A percentile compares a stretch with the other conserved stretches of the same genome.
These are phyloP conservation scores for Lucilia sericata DNA, from an alignment of 1,140 invertebrate genomes.

Conservation along the genomic window DNA sequence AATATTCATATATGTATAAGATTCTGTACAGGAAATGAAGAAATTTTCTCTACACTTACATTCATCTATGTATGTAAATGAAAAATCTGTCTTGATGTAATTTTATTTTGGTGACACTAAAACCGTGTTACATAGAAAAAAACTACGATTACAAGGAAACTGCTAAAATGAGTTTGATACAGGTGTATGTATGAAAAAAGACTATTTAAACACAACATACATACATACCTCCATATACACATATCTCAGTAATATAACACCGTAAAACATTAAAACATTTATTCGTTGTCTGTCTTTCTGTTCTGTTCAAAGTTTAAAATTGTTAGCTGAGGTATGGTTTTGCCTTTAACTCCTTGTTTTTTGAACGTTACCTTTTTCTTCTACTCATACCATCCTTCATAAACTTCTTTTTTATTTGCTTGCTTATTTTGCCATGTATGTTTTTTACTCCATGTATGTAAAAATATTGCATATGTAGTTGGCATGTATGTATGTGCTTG, in stretches of 20 bases:
- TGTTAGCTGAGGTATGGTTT: background rate
- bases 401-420: background rate
- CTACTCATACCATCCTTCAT: background rate
- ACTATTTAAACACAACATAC: background rate
- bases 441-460: background rate
- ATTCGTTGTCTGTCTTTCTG: background rate
- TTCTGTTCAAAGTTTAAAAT: background rate
- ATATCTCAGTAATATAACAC: background rate
- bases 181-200: background rate
- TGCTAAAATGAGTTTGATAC: background rate
- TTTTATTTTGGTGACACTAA: constrained; percentile 9
- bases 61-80: background rate
- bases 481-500: background rate
- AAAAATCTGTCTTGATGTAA: background rate
- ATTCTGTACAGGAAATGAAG: background rate
- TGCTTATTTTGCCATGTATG: no score
- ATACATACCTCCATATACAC: background rate
- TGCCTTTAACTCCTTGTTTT: background rate
- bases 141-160: constrained; percentile 7
- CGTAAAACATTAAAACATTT: background rate
- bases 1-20: background rate
- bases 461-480: background rate
- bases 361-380: background rate
- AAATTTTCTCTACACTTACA: background rate
- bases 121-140: background rate